phyloP scores from a whole-genome alignment of 2,113 vertebrate genomes.

The Rhagologus leucostigma region DNA sequence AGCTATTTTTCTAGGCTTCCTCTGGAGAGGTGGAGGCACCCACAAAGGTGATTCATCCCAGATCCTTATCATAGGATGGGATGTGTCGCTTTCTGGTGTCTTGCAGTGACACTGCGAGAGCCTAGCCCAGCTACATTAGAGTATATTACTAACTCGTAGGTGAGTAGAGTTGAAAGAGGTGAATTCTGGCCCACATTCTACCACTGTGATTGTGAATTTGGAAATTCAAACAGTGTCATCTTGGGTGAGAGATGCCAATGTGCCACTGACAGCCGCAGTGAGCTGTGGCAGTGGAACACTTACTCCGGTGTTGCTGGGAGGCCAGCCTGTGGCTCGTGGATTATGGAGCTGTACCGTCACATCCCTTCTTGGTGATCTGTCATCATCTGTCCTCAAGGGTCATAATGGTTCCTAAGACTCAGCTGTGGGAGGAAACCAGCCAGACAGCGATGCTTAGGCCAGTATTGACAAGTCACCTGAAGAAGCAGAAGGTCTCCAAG shows the following conservation, averaged over 20 bases:
- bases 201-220: not conserved
- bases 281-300: not conserved
- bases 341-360: not conserved
- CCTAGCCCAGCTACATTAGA: not conserved
- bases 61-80: not conserved
- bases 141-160: not conserved
- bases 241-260: not conserved
- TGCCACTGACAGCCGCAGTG: not conserved
- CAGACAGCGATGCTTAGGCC: not conserved
- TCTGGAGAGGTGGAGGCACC: not conserved
- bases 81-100: not conserved
- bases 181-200: not conserved
- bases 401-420: not conserved
- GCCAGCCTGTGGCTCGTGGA: not conserved
- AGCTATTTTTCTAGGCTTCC: not conserved
- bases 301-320: fast-evolving
- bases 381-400: not conserved
- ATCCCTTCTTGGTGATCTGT: not conserved
- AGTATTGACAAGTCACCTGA: not conserved
- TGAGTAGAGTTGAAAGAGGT: not conserved
- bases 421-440: not conserved
- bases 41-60: not conserved
- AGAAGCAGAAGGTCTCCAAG: not conserved
- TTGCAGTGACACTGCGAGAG: not conserved
- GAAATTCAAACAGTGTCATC: not conserved